Evolutionary conservation across 2,888 invertebrate species (phyloP).

Genomic region (Helobdella robusta): DNA sequence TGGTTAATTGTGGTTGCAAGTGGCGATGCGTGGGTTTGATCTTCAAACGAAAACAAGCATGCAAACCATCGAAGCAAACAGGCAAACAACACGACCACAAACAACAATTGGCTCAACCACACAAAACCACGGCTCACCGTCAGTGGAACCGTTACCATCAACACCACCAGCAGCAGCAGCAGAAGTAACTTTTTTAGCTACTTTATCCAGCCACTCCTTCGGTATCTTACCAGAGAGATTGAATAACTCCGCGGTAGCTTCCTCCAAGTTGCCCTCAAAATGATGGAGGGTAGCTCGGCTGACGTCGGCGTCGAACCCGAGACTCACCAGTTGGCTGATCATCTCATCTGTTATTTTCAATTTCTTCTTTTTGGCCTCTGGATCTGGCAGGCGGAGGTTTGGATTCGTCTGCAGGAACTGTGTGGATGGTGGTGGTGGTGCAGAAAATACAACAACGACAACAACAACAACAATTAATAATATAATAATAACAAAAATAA

Average conservation of each 20-base stretch:
- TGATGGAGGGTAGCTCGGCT: constrained; percentile 37
- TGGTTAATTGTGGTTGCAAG: too few relatives aligned
- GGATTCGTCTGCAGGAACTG: not conserved
- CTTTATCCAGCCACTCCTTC: constrained; percentile 26
- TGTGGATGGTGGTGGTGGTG: not conserved
- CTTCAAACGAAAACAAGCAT: too few relatives aligned
- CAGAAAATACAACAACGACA: too few relatives aligned
- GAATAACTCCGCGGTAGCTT: constrained; percentile 40
- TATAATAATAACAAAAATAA: not conserved
- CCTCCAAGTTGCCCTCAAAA: constrained; percentile 36
- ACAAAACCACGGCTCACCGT: too few relatives aligned
- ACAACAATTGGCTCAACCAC: too few relatives aligned
- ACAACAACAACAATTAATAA: not conserved
- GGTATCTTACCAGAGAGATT: constrained; percentile 37
- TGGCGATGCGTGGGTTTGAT: too few relatives aligned
- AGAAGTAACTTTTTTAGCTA: too few relatives aligned
- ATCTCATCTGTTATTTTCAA: constrained; percentile 40
- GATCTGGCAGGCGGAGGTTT: not conserved
- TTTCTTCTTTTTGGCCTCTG: too few relatives aligned
- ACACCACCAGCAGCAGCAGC: too few relatives aligned
- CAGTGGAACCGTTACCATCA: too few relatives aligned
- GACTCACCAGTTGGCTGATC: constrained; percentile 40
- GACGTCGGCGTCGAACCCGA: constrained; percentile 42
- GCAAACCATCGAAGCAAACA: too few relatives aligned
- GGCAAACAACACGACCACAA: too few relatives aligned